Base-by-base conservation (phyloP, 1,140 invertebrate genomes). In the Hylaeus anthracinus region DNA sequence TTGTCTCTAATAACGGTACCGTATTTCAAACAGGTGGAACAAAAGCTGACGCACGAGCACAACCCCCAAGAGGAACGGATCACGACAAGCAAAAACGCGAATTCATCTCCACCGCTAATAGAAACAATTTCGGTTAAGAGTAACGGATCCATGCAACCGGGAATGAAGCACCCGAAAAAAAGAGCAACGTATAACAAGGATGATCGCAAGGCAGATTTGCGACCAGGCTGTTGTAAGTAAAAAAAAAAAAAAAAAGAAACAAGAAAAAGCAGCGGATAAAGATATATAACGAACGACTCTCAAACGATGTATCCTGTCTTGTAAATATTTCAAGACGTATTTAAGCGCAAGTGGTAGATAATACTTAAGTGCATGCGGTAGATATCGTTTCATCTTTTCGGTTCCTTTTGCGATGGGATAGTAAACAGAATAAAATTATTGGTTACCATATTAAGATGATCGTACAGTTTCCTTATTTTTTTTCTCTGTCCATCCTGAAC, bases 151-250 rank as follows among this genome's bases (percentile, higher is more conserved):
- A 43, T 8, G 14, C 58, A 78, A 4, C 4, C 4, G 14, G 58
- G 5, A 43, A 0, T 3, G 6, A 26, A 53, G 8, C 60, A 72
- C 12, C n/a, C 5, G 37, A 72, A 79, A n/a, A 79, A 48, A 37
- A 65, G 60, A 5, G 12, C 60, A 8, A 55, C 26, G 2, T 39
- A 56, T 39, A 8, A n/a, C 26, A 72, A 72, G 39, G 41, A 79
- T 39, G 51, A 61, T 45, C 14, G 5, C 9, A 4, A 15, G 26
- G 5, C 3, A 14, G 39, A 72, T 45, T 26, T 37, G 15, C 70
- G n/a, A 4, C 14, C 70, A 0, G 60, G 70, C 14, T 79, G 77
- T n/a, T 79, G 77, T 0, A 51, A 70, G 14, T 72, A 72, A 73
- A 48, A 43, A 26, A 1, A 9, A 72, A 73, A 48, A 43, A 26